These are phyloP conservation scores for Neoaliturus tenellus DNA, from an alignment of 2,888 invertebrate species.

Conservation along the genomic window DNA sequence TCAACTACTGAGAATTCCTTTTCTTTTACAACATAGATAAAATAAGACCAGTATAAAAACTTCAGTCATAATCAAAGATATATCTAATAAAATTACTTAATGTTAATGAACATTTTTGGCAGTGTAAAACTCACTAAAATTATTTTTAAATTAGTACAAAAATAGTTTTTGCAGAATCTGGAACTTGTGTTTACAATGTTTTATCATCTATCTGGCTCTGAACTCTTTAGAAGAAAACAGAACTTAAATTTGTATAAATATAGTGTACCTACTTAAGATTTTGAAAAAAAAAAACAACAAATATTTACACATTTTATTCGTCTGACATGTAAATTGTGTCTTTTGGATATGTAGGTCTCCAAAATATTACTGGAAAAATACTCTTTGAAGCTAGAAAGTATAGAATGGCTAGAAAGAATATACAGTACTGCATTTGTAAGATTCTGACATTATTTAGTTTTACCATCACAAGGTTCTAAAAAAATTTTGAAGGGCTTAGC, in stretches of 20 bases:
- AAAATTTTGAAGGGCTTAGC: no score
- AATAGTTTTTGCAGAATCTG: constrained; percentile 10
- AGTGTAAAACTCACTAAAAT: constrained; percentile 11
- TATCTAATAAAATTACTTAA: not conserved
- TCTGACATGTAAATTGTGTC: no score
- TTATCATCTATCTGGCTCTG: not conserved
- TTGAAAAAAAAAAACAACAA: no score
- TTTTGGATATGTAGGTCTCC: no score
- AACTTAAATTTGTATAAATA: not conserved
- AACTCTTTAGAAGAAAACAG: constrained; percentile 17
- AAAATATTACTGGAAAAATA: no score
- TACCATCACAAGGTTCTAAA: no score
- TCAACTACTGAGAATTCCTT: not conserved
- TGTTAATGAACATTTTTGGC: constrained; percentile 14
- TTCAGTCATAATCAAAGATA: not conserved
- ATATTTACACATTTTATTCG: no score
- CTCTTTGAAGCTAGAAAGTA: no score
- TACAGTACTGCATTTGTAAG: no score
- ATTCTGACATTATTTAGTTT: no score
- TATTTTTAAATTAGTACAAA: constrained; percentile 20
- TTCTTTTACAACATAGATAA: not conserved
- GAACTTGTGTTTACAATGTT: not conserved
- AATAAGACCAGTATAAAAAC: not conserved
- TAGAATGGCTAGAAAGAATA: no score
- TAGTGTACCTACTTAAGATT: not conserved